A percentile compares a stretch with the other conserved stretches of the same genome.
phyloP scores from a whole-genome alignment of 2,888 invertebrate species.

The Aspidiotus rigidus region DNA sequence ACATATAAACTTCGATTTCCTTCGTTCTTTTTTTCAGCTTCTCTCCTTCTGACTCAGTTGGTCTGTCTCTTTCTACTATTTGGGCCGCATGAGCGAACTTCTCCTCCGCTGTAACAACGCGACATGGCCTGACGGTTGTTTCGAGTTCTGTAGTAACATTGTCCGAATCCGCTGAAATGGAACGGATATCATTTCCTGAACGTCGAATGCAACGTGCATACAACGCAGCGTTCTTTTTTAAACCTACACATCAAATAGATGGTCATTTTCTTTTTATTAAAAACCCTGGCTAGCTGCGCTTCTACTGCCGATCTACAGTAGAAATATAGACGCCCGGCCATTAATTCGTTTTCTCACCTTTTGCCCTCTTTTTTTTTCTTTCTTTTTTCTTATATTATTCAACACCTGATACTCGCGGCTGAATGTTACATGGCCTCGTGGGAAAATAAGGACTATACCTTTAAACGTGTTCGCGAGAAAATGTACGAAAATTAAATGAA shows the following conservation, averaged over 20 bases:
- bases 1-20: not conserved
- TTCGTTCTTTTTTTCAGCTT: not conserved
- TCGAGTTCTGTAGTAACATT: conserved; percentile 17
- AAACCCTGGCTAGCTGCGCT: not conserved
- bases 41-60: not conserved
- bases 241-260: not conserved
- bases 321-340: not conserved
- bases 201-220: conserved; percentile 8
- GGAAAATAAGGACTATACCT: too few species aligned
- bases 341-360: conserved; percentile 4
- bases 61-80: conserved; percentile 9
- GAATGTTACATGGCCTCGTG: too few species aligned
- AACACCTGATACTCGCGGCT: too few species aligned
- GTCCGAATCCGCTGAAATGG: conserved; percentile 31
- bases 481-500: too few species aligned
- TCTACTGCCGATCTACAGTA: not conserved
- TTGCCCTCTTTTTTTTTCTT: not conserved
- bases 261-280: conserved; percentile 1
- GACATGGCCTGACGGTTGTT: conserved; percentile 26
- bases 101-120: conserved; percentile 13
- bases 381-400: too few species aligned
- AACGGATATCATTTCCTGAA: conserved; percentile 32
- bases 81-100: conserved; percentile 25
- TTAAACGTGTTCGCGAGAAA: too few species aligned
- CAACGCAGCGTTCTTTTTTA: not conserved